A percentile compares a stretch with the other conserved stretches of the same genome.
Conservation (phyloP, 2,113 vertebrate genomes). For the Paralichthys olivaceus region DNA sequence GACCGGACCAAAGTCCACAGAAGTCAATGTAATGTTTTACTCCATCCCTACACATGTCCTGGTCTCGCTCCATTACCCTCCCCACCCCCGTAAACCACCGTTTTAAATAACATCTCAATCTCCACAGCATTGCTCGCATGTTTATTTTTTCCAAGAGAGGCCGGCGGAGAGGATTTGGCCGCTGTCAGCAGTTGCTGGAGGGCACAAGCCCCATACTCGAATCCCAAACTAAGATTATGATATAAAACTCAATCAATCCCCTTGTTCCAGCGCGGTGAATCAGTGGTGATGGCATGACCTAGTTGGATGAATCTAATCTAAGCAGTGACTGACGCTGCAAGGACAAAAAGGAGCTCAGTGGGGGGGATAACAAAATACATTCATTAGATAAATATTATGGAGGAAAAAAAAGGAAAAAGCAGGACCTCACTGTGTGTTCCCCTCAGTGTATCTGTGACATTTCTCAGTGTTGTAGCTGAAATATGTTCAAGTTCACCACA, state of each 20-base stretch:
- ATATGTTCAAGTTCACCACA: too few species aligned
- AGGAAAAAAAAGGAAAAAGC: conserved; percentile 49
- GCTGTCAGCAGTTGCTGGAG: conserved; percentile 46
- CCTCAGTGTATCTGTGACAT: not conserved
- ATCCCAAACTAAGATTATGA: conserved; percentile 75
- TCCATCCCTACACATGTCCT: conserved; percentile 4
- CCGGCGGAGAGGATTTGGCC: conserved; percentile 64
- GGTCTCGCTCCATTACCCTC: conserved; percentile 10
- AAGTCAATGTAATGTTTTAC: conserved; percentile 10
- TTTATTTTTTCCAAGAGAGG: conserved; percentile 41
- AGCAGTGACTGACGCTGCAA: conserved; percentile 62
- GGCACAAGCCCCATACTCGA: conserved; percentile 49
- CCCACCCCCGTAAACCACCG: not conserved
- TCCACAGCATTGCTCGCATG: conserved; percentile 15
- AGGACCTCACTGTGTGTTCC: conserved; percentile 6
- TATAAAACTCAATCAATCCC: conserved; percentile 77
- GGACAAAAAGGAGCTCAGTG: conserved; percentile 49
- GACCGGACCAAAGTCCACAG: not conserved
- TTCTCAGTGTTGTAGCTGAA: not conserved
- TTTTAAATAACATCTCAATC: conserved; percentile 52
- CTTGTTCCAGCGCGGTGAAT: conserved; percentile 62
- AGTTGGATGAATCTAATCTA: conserved; percentile 72
- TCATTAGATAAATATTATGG: conserved; percentile 57
- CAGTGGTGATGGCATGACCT: conserved; percentile 59
- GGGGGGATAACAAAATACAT: conserved; percentile 44